These are phyloP conservation scores for Leptinotarsa rubiginosa DNA, from an alignment of 2,888 invertebrate genomes.

Conservation along the genomic window DNA sequence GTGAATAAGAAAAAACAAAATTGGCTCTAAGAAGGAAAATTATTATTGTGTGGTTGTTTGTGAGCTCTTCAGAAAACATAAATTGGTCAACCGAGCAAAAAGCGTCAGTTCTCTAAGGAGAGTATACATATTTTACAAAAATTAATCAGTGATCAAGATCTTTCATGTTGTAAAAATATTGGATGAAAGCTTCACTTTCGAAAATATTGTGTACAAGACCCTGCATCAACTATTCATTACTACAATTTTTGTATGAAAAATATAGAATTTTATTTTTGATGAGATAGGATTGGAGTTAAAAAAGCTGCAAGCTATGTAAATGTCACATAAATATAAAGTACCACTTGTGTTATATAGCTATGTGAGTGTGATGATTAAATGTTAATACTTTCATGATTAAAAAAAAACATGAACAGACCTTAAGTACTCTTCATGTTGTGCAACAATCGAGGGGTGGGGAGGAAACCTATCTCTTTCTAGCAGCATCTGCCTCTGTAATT, in stretches of 20 bases:
- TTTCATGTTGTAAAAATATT: too few relatives aligned
- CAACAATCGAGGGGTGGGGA: slow-evolving; percentile 74
- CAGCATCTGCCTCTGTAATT: slow-evolving; percentile 85
- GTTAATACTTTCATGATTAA: slow-evolving; percentile 5
- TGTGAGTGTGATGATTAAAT: not conserved
- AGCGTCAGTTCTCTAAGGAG: too few relatives aligned
- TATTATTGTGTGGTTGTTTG: too few relatives aligned
- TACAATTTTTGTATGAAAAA: not conserved
- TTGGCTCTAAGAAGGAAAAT: too few relatives aligned
- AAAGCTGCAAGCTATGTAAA: slow-evolving; percentile 1
- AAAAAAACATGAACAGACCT: slow-evolving; percentile 65
- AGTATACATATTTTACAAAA: too few relatives aligned
- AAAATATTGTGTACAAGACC: too few relatives aligned
- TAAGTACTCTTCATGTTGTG: slow-evolving; percentile 76
- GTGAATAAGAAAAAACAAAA: too few relatives aligned
- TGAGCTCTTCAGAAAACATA: too few relatives aligned
- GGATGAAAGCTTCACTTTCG: too few relatives aligned
- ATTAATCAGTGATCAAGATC: too few relatives aligned
- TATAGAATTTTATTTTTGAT: not conserved
- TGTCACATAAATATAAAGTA: not conserved
- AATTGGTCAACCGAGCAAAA: too few relatives aligned
- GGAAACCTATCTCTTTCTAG: slow-evolving; percentile 83
- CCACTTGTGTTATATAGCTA: slow-evolving; percentile 10
- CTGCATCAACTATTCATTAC: too few relatives aligned
- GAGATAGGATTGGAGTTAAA: not conserved